These are phyloP conservation scores for Saccopteryx bilineata DNA, from an alignment of 2,113 vertebrate species.

Conservation along the genomic window DNA sequence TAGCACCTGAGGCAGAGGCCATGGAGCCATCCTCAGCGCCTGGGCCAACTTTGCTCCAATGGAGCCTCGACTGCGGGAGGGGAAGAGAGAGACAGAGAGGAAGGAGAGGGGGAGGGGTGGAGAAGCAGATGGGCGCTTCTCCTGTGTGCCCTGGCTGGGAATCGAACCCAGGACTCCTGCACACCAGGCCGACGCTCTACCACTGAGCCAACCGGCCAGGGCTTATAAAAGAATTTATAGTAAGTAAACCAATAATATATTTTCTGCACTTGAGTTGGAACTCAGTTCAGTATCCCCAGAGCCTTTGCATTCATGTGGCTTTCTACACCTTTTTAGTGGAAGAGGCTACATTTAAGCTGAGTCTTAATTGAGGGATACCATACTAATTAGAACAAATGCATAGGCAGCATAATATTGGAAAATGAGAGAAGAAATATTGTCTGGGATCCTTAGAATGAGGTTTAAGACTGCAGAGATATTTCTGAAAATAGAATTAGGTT, in stretches of 20 bases:
- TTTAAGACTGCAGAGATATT: not conserved
- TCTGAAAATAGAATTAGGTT: not conserved
- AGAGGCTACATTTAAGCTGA: not conserved
- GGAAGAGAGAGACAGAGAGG: too few species aligned
- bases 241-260: slow-evolving; percentile 7
- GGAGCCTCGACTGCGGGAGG: too few species aligned
- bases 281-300: not conserved
- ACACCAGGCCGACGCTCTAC: too few species aligned
- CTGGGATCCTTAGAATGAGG: not conserved
- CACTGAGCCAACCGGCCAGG: too few species aligned
- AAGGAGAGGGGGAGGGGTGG: too few species aligned
- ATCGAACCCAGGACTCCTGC: too few species aligned
- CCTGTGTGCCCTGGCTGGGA: too few species aligned
- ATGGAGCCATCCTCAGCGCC: too few species aligned
- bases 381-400: not conserved
- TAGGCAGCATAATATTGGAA: not conserved
- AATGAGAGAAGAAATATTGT: not conserved
- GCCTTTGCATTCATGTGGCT: not conserved
- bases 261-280: not conserved
- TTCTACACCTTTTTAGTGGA: not conserved
- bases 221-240: not conserved
- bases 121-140: too few species aligned
- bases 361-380: not conserved
- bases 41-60: too few species aligned
- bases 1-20: too few species aligned